Evolutionary conservation across 2,888 invertebrate species (phyloP), one percentile per base, ranked within the genome.

Genomic region (Fragum whitleyi): DNA sequence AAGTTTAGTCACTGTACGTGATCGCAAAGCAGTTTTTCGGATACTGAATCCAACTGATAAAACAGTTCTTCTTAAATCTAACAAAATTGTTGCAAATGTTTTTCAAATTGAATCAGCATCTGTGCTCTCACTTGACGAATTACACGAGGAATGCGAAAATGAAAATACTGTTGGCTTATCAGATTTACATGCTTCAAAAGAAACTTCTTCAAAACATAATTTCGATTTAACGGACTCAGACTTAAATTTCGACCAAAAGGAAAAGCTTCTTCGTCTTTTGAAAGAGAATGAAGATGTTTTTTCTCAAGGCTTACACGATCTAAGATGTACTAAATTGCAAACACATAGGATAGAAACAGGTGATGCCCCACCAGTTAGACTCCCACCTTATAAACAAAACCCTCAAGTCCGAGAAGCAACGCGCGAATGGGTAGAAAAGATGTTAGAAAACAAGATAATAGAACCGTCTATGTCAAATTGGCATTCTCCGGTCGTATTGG

Each of bases 271-370:
- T 11, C 47, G 65, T 11, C 42, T 81, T 19, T n/a, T n/a, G n/a
- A n/a, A n/a, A n/a, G n/a, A n/a, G n/a, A n/a, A n/a, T n/a, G n/a
- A n/a, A n/a, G n/a, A 84, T 51, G 26, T 84, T 1, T 84, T 81
- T 67, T 80, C 83, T 14, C 32, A 70, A 65, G 76, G 72, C 16
- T 29, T 76, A 53, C 62, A 78, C 61, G 81, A 81, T 23, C n/a
- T 84, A 47, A 81, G 84, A 11, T 42, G 69, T 47, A 81, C 79
- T 26, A 51, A 79, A 55, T 39, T 81, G 5, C 65, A 71, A 21
- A 53, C 84, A 74, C 53, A 42, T n/a, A 26, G 55, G 77, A 53
- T 53, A 26, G 74, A 83, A 7, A 79, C 80, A 23, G 70, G 74
- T 0, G 77, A 80, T 55, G 61, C 76, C 19, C n/a, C 26, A 32